phyloP scores from a whole-genome alignment of 2,113 vertebrate species.

The Terrapene triunguis region DNA sequence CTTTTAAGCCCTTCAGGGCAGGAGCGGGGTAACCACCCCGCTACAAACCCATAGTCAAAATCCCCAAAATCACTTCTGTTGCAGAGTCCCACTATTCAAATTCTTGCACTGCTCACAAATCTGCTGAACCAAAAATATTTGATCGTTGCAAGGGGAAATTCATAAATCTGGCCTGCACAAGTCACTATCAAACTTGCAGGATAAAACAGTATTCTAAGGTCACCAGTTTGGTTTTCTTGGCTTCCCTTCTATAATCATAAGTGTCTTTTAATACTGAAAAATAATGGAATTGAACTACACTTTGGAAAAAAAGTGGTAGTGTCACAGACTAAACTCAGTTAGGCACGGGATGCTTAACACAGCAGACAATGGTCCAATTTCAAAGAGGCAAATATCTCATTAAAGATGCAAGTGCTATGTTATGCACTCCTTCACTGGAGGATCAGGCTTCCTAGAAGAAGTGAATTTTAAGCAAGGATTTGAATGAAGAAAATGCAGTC shows the following conservation, averaged over 20 bases:
- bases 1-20: too few relatives aligned
- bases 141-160: constrained; percentile 42
- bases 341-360: too few relatives aligned
- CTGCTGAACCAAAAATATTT: constrained; percentile 38
- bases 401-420: background rate
- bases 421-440: background rate
- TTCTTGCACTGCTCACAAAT: background rate
- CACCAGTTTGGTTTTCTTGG: constrained; percentile 43
- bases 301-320: rapidly evolving
- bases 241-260: constrained; percentile 52
- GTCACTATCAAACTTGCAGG: constrained; percentile 19
- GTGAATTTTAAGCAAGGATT: background rate
- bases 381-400: background rate
- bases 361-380: too few relatives aligned
- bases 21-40: too few relatives aligned
- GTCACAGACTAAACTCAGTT: background rate
- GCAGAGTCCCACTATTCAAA: background rate
- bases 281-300: constrained; percentile 17
- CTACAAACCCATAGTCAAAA: background rate
- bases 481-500: background rate
- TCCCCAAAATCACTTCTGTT: background rate
- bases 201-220: background rate
- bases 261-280: constrained; percentile 43
- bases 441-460: constrained; percentile 22
- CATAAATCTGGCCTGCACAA: constrained; percentile 50